phyloP scores from a whole-genome alignment of 2,113 vertebrate genomes.

The Pelecanus crispus region DNA sequence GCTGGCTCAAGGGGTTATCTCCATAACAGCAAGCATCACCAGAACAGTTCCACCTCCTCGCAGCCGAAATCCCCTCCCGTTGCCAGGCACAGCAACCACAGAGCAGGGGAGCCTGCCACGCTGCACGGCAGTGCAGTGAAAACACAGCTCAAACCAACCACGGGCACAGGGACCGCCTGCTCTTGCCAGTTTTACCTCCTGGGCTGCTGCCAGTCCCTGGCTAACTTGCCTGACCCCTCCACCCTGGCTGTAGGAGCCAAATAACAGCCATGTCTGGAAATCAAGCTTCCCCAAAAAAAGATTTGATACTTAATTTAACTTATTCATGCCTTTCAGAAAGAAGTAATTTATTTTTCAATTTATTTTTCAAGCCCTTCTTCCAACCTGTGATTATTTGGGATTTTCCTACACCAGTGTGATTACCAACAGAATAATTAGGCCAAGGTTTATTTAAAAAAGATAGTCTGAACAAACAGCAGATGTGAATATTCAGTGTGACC shows the following conservation, averaged over 20 bases:
- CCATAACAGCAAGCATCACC: neutral
- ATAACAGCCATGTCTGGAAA: neutral
- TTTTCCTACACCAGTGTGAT: neutral
- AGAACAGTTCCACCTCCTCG: neutral
- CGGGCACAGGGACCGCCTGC: neutral
- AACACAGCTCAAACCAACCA: neutral
- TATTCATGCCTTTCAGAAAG: neutral
- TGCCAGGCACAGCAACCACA: fast-evolving
- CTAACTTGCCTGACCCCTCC: neutral
- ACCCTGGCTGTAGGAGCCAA: neutral
- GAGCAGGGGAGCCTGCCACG: neutral
- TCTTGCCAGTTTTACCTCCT: neutral
- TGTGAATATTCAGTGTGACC: neutral
- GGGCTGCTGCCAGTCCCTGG: neutral
- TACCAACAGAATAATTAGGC: neutral
- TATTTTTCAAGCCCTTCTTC: neutral
- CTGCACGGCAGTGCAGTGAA: neutral
- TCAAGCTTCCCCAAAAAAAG: neutral
- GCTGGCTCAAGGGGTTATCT: neutral
- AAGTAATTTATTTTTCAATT: fast-evolving
- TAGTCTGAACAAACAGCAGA: neutral
- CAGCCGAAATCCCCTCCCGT: neutral
- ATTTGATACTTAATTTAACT: neutral
- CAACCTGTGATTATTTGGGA: neutral
- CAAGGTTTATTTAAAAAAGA: neutral